phyloP scores from a whole-genome alignment of 2,888 invertebrate genomes.

The Sminthurinus aureus region DNA sequence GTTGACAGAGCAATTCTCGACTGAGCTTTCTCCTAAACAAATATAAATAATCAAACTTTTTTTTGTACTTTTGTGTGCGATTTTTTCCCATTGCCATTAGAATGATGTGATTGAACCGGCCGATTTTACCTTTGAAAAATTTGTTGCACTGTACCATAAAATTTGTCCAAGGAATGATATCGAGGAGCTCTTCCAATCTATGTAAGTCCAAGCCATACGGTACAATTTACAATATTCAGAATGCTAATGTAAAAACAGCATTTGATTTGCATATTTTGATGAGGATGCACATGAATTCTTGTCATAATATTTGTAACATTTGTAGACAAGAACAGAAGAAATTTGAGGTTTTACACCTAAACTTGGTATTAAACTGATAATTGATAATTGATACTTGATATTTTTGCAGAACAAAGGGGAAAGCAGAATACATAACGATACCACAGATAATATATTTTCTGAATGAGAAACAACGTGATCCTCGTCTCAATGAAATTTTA shows the following conservation, averaged over 20 bases:
- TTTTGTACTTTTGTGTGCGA: conserved; percentile 20
- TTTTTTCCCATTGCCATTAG: conserved; percentile 67
- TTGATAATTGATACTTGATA: not conserved
- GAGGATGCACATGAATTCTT: no score
- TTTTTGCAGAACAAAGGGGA: conserved; percentile 83
- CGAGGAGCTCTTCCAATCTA: conserved; percentile 93
- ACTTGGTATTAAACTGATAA: no score
- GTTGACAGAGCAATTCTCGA: no score
- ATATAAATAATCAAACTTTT: no score
- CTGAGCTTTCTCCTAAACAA: no score
- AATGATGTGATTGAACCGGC: conserved; percentile 93
- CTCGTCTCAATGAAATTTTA: conserved; percentile 96
- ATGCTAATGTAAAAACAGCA: no score
- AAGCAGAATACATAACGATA: conserved; percentile 84
- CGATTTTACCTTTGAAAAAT: conserved; percentile 98
- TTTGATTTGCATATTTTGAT: no score
- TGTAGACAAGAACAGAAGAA: no score
- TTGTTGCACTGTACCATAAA: conserved; percentile 97
- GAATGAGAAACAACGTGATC: conserved; percentile 98
- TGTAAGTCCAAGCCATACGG: no score
- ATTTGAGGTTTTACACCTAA: no score
- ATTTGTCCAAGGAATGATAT: conserved; percentile 99
- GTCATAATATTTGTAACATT: no score
- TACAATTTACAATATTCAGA: no score
- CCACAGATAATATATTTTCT: conserved; percentile 91